These are phyloP conservation scores for Wiebesia pumilae DNA, from an alignment of 1,140 invertebrate species.

Conservation along the genomic window DNA sequence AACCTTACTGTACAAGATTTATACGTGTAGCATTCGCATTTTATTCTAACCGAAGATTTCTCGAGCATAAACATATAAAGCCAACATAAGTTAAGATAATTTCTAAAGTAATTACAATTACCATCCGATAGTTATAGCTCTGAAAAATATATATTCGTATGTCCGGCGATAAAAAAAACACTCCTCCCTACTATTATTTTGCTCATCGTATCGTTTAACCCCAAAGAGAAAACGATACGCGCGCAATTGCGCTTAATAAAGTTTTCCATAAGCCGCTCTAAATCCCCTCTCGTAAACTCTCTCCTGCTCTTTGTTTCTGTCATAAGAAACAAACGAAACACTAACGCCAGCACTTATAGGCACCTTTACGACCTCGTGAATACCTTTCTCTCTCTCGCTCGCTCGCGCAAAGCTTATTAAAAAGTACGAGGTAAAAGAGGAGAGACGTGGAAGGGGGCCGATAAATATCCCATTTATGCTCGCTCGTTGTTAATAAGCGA, in stretches of 20 bases:
- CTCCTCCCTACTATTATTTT: background rate
- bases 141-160: background rate
- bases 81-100: background rate
- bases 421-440: background rate
- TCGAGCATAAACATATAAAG: background rate
- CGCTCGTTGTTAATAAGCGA: background rate
- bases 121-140: background rate
- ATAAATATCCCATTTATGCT: constrained; percentile 37
- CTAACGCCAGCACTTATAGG: constrained; percentile 5
- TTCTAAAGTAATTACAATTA: constrained; percentile 5
- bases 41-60: background rate
- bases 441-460: background rate
- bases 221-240: background rate
- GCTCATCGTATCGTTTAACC: background rate
- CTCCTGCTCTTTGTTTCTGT: constrained; percentile 31
- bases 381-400: background rate
- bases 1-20: background rate
- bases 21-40: background rate
- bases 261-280: constrained; percentile 50
- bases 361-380: constrained; percentile 40
- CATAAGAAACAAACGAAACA: constrained; percentile 46
- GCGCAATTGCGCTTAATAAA: constrained; percentile 47
- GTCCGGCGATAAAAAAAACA: background rate
- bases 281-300: constrained; percentile 44
- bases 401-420: constrained; percentile 21